These are phyloP conservation scores for Drosophila lini DNA, from an alignment of 1,140 invertebrate species.

Conservation along the genomic window DNA sequence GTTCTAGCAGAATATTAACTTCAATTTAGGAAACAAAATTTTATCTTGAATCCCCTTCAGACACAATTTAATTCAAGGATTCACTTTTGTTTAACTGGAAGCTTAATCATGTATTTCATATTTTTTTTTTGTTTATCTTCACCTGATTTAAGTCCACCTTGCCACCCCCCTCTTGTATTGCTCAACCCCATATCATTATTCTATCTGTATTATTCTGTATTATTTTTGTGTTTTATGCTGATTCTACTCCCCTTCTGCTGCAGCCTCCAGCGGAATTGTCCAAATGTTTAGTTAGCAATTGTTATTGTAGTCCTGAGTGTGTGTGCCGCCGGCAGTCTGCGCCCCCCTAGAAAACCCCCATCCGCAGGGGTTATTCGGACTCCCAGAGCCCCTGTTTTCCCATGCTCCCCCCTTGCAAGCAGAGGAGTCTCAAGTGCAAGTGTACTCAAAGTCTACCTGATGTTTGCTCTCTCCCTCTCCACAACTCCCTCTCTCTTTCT, in stretches of 20 bases:
- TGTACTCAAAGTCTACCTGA: conserved; percentile 71
- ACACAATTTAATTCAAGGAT: not conserved
- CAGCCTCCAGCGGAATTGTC: conserved; percentile 40
- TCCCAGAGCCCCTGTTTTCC: conserved; percentile 7
- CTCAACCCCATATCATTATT: conserved; percentile 31
- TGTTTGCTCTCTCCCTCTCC: conserved; percentile 45
- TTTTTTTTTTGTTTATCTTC: conserved; percentile 8
- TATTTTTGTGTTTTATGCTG: conserved; percentile 41
- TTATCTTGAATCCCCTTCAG: too few relatives aligned
- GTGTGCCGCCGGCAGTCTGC: conserved; percentile 29
- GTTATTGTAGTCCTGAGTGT: conserved; percentile 35
- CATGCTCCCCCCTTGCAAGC: conserved; percentile 11
- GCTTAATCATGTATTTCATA: conserved; percentile 13
- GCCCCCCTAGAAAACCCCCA: not conserved
- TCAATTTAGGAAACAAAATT: too few relatives aligned
- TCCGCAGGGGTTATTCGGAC: not conserved
- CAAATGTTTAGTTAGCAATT: conserved; percentile 54
- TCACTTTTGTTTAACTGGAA: not conserved
- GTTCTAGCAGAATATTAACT: too few relatives aligned
- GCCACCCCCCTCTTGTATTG: not conserved
- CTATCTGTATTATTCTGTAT: conserved; percentile 18
- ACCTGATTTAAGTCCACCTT: conserved; percentile 4
- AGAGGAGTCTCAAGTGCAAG: conserved; percentile 67
- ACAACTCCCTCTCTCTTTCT: conserved; percentile 3
- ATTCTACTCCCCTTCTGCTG: conserved; percentile 8